Conservation (phyloP, 2,888 invertebrate genomes). For the Byasa hedistus region DNA sequence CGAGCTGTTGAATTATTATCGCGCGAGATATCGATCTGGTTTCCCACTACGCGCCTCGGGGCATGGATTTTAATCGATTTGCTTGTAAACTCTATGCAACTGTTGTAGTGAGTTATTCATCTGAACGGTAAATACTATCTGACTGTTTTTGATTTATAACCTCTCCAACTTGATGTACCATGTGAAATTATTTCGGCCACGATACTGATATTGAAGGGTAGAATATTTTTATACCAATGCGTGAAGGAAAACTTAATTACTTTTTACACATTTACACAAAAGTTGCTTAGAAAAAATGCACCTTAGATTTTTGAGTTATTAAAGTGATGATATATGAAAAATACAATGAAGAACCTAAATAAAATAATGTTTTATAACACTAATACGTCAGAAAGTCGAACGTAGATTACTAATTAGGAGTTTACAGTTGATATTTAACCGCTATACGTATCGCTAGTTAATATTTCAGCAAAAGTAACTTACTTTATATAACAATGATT, state of each 20-base stretch:
- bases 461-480: neutral
- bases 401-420: neutral
- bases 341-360: too few species aligned
- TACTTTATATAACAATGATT: neutral
- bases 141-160: constrained; percentile 22
- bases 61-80: constrained; percentile 28
- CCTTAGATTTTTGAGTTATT: too few species aligned
- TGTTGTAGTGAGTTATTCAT: constrained; percentile 18
- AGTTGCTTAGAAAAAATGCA: too few species aligned
- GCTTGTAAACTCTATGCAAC: constrained; percentile 21
- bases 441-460: neutral
- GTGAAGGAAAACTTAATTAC: neutral
- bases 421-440: neutral
- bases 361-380: too few species aligned
- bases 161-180: neutral
- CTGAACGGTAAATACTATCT: constrained; percentile 16
- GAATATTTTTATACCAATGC: neutral
- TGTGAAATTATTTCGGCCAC: too few species aligned
- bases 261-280: too few species aligned
- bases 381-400: neutral
- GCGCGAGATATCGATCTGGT: constrained; percentile 29
- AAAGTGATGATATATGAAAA: too few species aligned
- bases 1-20: constrained; percentile 30
- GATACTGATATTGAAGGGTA: too few species aligned
- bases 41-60: constrained; percentile 23